Base-by-base conservation (phyloP, 2,797 vertebrate species). In the Craterocephalus amniculus region DNA sequence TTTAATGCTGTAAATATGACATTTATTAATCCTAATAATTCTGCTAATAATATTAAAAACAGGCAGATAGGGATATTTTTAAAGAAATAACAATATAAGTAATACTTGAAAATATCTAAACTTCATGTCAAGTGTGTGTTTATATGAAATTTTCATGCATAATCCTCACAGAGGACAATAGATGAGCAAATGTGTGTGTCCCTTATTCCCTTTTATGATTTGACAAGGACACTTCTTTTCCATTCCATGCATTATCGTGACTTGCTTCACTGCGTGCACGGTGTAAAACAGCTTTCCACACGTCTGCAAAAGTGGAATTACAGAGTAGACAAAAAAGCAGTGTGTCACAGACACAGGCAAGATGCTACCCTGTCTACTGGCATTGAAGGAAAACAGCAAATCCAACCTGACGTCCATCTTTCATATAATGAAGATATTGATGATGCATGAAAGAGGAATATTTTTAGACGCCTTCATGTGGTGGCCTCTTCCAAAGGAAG, bases 341-440 rank as follows among this genome's bases (percentile, higher is more conserved):
- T 67, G 88, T 87, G 90, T 80, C 85, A 86, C 81, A 89, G 85
- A 91, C 77, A 87, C 76, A 80, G 86, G 76, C 84, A 91, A 91
- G 91, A 91, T 90, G 90, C 84, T 81, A 67, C 77, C 86, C 87
- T 94, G 93, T 95, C 93, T 92, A 81, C 81, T 70, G 74, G 69
- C 86, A 93, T 94, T 88, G 88, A 65, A 65, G 7, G 70, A 77
- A 81, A 86, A 81, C 73, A 49, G 85, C 88, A 92, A 94, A 93
- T 38, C 71, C 83, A 90, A 92, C 77, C 79, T 90, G 92, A 95
- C 89, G 87, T 87, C 86, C 87, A 81, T 94, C 91, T 87, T 91
- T 90, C 89, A 78, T 80, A 67, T 93, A 92, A 94, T 93, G 89
- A 95, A 94, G 93, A 93, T 93, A 93, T 93, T 93, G 91, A 93